Evolutionary conservation across 2,888 invertebrate genomes (phyloP), one percentile per base, ranked within the genome.

Genomic region (Hirtodrosophila alboralis): DNA sequence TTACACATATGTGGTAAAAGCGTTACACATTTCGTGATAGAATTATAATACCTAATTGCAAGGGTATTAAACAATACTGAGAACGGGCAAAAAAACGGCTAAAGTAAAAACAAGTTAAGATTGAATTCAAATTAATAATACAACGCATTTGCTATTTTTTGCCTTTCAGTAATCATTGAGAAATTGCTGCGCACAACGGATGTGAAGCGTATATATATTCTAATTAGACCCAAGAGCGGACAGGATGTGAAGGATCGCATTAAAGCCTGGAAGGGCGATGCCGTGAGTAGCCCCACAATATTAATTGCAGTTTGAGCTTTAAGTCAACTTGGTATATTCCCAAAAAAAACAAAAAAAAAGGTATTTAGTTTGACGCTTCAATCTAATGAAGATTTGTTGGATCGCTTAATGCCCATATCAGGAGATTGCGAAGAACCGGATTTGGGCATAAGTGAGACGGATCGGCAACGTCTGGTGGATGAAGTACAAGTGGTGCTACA

Each of bases 401-500:
- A 59, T 3, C 90, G 89, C 65, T 68, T 92, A 13, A 65, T 84
- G 40, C 85, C 88, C 21, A 88, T 91, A 18, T 63, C 59, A 23
- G 92, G 91, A 6, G 91, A 92, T 58, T 91, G 91, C 57, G 62
- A 75, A 28, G 53, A 86, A 14, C 78, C 86, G 1, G 87, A 86
- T 21, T 68, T 92, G 36, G 91, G 91, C 7, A 86, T 91, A n/a
- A 88, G 88, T 26, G 54, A 72, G 10, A 66, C 75, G 27, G 91
- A 91, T 65, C 85, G 88, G 1, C 62, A 73, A 40, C 40, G 86
- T 33, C 64, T 91, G 13, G 60, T 68, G 21, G 74, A 88, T 12
- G 79, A 88, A 44, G 87, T 89, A 43, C 92, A 94, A 75, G 90
- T 94, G 53, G 92, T 94, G 6, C 95, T 98, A 90, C 97, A 98